Conservation (phyloP, 2,888 invertebrate genomes). For the Nebria salina region DNA sequence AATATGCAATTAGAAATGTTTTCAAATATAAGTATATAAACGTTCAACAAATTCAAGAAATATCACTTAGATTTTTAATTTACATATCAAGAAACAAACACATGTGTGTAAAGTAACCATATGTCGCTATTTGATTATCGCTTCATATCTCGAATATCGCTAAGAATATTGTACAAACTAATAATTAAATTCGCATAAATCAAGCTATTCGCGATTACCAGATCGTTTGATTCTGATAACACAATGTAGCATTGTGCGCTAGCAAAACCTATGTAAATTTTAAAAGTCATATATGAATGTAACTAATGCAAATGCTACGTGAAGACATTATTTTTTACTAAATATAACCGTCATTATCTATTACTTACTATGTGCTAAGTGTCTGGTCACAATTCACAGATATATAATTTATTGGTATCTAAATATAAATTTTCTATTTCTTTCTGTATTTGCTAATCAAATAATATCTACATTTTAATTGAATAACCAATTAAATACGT, state of each 20-base stretch:
- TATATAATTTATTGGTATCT: too few relatives aligned
- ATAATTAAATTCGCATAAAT: slow-evolving; percentile 1
- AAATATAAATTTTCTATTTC: too few relatives aligned
- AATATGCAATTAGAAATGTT: too few relatives aligned
- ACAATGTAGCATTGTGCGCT: neutral
- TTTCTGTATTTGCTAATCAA: too few relatives aligned
- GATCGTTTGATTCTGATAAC: neutral
- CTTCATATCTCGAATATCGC: neutral
- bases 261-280: neutral
- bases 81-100: neutral
- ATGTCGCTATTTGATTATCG: neutral
- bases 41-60: neutral
- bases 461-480: too few relatives aligned
- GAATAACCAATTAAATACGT: too few relatives aligned
- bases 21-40: neutral
- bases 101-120: neutral
- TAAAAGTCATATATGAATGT: neutral
- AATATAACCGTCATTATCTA: neutral
- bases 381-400: neutral
- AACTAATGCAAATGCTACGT: neutral
- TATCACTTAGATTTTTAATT: neutral
- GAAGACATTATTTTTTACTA: neutral
- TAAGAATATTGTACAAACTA: neutral
- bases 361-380: neutral
- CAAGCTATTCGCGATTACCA: neutral